Base-by-base conservation (phyloP, 2,113 vertebrate genomes). In the Connochaetes taurinus region DNA sequence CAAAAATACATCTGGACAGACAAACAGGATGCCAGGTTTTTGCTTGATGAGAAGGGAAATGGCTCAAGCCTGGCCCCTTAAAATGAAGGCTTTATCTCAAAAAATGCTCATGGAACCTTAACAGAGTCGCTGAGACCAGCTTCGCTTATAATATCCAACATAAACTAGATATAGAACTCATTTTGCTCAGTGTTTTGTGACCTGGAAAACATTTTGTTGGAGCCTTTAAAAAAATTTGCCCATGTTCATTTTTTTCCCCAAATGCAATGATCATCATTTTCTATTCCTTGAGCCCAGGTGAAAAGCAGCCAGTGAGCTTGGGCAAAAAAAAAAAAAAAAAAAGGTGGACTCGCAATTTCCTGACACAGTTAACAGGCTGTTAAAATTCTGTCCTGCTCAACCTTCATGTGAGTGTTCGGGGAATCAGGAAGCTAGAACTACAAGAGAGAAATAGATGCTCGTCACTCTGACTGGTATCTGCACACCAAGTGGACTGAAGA, bases 201-300 rank as follows among this genome's bases (percentile, higher is more conserved):
- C 96, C 97, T 98, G 97, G 52, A 98, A 98, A 99, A 95, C 94
- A 93, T 97, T 97, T 97, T 92, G 96, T 93, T 98, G 98, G 98
- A 96, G 80, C 33, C 87, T 92, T 97, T 58, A 95, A 97, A 93
- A 95, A 95, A 96, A 97, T 90, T 78, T 97, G 91, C 52, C 55
- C 76, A 7, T 12, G 76, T 95, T 91, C 90, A 52, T 53, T 36
- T 23, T 36, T 40, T 45, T 0, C 0, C 84, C 93, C 81, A 85
- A 91, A 95, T 80, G 86, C 1, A 2, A n/a, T 33, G 53, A 81
- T 87, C 67, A 91, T 92, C 89, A 90, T 97, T 96, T 96, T 97
- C 86, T 97, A 50, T 82, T 80, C 89, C 89, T 87, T 89, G 53
- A 80, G 96, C 89, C 80, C 86, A 95, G 86, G 87, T 95, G 88